These are phyloP conservation scores for Minunthozetes semirufus DNA, from an alignment of 2,888 invertebrate species.

Conservation along the genomic window DNA sequence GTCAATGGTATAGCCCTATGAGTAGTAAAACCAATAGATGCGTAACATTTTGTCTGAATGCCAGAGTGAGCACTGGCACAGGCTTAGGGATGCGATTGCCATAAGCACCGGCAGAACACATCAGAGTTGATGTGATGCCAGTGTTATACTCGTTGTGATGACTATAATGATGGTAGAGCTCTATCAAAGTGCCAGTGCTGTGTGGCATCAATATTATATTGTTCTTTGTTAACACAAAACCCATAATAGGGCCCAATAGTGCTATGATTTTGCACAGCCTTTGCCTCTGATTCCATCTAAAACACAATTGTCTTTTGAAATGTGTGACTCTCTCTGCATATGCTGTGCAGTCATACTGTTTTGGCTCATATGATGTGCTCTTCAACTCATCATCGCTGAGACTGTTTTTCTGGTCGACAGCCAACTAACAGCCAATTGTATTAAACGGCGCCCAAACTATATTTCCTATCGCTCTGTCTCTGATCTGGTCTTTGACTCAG, in stretches of 20 bases:
- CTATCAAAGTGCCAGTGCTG: neutral
- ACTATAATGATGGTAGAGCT: neutral
- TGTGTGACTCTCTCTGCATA: neutral
- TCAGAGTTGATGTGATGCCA: neutral
- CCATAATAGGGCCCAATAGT: conserved; percentile 9
- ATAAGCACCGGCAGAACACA: neutral
- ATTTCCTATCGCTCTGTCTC: neutral
- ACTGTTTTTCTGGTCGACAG: neutral
- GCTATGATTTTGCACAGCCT: too few relatives aligned
- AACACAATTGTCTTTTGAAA: neutral
- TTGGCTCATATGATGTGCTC: neutral
- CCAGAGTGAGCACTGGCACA: neutral
- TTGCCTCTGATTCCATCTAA: conserved; percentile 3
- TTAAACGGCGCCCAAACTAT: neutral
- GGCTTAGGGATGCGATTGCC: neutral
- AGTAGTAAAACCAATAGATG: neutral
- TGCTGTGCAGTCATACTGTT: neutral
- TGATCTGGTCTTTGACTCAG: neutral
- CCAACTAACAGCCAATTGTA: conserved; percentile 5
- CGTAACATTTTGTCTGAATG: conserved; percentile 2
- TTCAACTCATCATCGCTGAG: neutral
- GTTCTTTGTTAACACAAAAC: conserved; percentile 9
- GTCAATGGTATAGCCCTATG: conserved; percentile 2
- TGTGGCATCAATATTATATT: conserved; percentile 1
- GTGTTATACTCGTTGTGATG: neutral